Percentiles rank a stretch among this genome's conserved stretches.
Conservation (phyloP, 2,888 invertebrate species). For the Dysmachus trigonus region DNA sequence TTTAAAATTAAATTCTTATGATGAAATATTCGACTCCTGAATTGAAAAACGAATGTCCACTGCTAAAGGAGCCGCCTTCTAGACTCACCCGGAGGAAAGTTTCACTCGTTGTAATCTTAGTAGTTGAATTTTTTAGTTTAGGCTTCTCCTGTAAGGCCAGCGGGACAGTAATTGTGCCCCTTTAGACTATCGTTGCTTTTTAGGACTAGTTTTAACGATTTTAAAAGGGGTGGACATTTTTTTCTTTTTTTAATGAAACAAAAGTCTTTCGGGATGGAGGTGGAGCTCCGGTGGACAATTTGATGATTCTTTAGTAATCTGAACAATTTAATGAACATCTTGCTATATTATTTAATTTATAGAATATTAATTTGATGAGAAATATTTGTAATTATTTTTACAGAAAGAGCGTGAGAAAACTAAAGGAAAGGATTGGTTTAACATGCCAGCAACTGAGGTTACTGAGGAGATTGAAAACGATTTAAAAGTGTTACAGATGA, state of each 20-base stretch:
- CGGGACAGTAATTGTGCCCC: slow-evolving; percentile 56
- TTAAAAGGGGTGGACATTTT: slow-evolving; percentile 53
- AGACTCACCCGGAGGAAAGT: slow-evolving; percentile 56
- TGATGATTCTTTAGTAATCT: slow-evolving; percentile 66
- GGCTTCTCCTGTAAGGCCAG: slow-evolving; percentile 63
- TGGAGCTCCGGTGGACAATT: slow-evolving; percentile 49
- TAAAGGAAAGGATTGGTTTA: slow-evolving; percentile 89
- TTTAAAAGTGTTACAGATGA: slow-evolving; percentile 89
- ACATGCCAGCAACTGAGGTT: slow-evolving; percentile 87
- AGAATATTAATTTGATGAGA: background rate
- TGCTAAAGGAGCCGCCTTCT: slow-evolving; percentile 51
- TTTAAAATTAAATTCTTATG: slow-evolving; percentile 52
- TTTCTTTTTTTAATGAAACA: slow-evolving; percentile 35
- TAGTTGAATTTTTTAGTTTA: slow-evolving; percentile 53
- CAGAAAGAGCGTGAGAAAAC: slow-evolving; percentile 80
- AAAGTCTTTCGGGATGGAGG: slow-evolving; percentile 42
- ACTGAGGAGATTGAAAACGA: slow-evolving; percentile 90
- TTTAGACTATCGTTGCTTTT: slow-evolving; percentile 55
- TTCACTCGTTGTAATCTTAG: slow-evolving; percentile 65
- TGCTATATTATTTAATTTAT: background rate
- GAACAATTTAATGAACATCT: slow-evolving; percentile 51
- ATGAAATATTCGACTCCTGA: slow-evolving; percentile 65
- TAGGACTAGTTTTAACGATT: slow-evolving; percentile 52
- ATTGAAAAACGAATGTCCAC: slow-evolving; percentile 53
- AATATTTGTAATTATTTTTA: slow-evolving; percentile 52